Percentiles rank a stretch among this genome's conserved stretches.
Evolutionary conservation across 2,888 invertebrate species (phyloP).

Genomic region (Actias luna): DNA sequence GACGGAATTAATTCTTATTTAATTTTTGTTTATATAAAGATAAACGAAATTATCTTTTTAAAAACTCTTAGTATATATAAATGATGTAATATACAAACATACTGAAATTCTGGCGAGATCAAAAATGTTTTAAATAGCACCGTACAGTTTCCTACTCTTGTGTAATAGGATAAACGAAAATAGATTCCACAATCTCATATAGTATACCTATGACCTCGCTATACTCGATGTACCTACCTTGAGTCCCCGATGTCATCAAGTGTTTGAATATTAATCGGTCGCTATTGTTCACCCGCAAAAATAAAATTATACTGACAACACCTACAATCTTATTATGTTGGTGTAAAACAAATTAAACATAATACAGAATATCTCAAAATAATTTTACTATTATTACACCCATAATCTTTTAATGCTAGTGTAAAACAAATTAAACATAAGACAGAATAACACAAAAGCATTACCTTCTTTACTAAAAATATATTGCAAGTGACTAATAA

Average conservation of each 20-base stretch:
- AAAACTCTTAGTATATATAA: background rate
- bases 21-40: too few relatives aligned
- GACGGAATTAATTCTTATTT: too few relatives aligned
- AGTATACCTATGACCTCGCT: constrained; percentile 20
- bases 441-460: too few relatives aligned
- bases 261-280: constrained; percentile 22
- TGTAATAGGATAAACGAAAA: constrained; percentile 25
- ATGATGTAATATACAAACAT: background rate
- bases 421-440: too few relatives aligned
- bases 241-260: constrained; percentile 24
- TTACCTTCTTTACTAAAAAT: too few relatives aligned
- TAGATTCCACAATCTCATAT: constrained; percentile 20
- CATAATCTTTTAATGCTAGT: too few relatives aligned
- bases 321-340: background rate
- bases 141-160: constrained; percentile 21
- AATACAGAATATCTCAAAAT: background rate
- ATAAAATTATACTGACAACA: background rate
- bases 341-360: background rate
- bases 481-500: too few relatives aligned
- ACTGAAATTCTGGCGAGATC: background rate
- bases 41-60: too few relatives aligned
- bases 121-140: constrained; percentile 1
- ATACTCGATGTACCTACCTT: constrained; percentile 19
- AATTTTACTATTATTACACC: too few relatives aligned
- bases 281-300: constrained; percentile 10